Conservation (phyloP, 2,888 invertebrate species). For the Neocrepidodera transversa region DNA sequence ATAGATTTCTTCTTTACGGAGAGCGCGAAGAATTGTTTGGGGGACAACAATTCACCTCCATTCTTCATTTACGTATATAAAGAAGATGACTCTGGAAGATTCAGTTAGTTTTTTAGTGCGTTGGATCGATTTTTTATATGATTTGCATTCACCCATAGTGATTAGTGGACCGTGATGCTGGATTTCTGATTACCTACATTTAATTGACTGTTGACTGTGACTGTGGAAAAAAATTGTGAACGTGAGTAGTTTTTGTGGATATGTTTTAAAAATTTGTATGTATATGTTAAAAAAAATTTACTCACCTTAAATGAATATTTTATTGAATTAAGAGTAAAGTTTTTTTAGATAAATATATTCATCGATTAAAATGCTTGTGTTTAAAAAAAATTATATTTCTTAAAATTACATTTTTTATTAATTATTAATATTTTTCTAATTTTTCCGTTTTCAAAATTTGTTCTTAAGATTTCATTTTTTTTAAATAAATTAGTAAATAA, state of each 20-base stretch:
- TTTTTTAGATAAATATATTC: too few species aligned
- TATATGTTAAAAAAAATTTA: too few species aligned
- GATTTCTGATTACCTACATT: not conserved
- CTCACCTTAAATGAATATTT: too few species aligned
- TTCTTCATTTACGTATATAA: constrained; percentile 30
- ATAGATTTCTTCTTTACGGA: not conserved
- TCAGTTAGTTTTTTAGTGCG: constrained; percentile 29
- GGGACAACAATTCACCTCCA: constrained; percentile 31
- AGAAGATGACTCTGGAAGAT: constrained; percentile 28
- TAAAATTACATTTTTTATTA: too few species aligned
- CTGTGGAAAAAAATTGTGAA: not conserved
- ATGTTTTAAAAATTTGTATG: too few species aligned
- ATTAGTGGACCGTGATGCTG: constrained; percentile 16
- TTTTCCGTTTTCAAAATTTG: too few species aligned
- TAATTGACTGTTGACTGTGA: not conserved
- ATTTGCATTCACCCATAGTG: constrained; percentile 16
- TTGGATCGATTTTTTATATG: constrained; percentile 15
- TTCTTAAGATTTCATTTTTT: too few species aligned
- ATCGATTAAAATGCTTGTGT: too few species aligned
- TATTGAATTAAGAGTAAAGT: too few species aligned
- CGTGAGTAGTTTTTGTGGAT: constrained; percentile 4
- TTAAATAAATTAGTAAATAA: too few species aligned
- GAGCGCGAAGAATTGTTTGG: constrained; percentile 14
- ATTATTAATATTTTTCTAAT: too few species aligned
- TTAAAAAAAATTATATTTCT: too few species aligned